A percentile compares a stretch with the other conserved stretches of the same genome.
phyloP scores from a whole-genome alignment of 2,113 vertebrate species.

The Aptenodytes patagonicus region DNA sequence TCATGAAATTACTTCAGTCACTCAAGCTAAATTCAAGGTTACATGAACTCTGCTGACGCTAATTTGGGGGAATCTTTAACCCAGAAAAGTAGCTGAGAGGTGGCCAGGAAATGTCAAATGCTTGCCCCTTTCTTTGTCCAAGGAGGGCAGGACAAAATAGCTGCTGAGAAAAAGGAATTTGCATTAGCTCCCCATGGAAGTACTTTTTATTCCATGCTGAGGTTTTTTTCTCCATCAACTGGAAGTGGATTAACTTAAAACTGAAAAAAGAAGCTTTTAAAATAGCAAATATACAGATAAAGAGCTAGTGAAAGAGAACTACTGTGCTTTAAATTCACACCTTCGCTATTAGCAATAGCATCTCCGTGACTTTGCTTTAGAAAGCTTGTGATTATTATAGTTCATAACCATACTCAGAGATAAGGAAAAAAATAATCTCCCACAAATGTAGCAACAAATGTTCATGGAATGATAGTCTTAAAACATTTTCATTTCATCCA shows the following conservation, averaged over 20 bases:
- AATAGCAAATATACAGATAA: background rate
- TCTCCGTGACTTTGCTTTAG: background rate
- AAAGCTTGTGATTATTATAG: slow-evolving; percentile 5
- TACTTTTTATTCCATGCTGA: background rate
- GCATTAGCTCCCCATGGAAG: background rate
- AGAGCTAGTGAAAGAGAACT: background rate
- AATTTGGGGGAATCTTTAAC: background rate
- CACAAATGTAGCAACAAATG: slow-evolving; percentile 31
- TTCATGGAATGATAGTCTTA: slow-evolving; percentile 3
- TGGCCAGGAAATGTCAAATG: background rate
- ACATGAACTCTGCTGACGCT: background rate
- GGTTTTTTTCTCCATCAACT: background rate
- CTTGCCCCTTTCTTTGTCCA: background rate
- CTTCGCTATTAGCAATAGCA: background rate
- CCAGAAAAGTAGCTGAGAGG: background rate
- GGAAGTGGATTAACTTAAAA: slow-evolving; percentile 3
- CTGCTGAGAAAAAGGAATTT: background rate
- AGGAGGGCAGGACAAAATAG: background rate
- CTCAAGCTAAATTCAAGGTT: background rate
- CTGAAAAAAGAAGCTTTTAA: background rate
- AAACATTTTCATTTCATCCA: slow-evolving; percentile 5
- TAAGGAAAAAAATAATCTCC: slow-evolving; percentile 8
- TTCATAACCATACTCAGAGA: background rate
- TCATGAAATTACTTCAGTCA: background rate
- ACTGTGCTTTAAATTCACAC: slow-evolving; percentile 11